phyloP scores from a whole-genome alignment of 2,113 vertebrate species.

The Ptyas mucosa region DNA sequence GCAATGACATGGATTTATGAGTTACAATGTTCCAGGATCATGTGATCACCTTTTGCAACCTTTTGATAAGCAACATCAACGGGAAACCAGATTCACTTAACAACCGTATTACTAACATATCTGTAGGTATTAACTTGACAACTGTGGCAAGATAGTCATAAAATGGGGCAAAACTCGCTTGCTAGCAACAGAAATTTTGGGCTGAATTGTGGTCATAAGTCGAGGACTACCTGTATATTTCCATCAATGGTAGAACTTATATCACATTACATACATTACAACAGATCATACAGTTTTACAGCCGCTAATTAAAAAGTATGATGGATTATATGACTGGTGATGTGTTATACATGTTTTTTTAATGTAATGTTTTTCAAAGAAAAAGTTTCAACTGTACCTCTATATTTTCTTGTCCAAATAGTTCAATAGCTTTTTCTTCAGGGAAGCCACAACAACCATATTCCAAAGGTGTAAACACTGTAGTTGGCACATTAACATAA shows the following conservation, averaged over 20 bases:
- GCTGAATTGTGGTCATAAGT: too few relatives aligned
- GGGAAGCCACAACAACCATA: constrained; percentile 90
- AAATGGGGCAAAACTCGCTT: too few relatives aligned
- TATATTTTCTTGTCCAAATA: constrained; percentile 79
- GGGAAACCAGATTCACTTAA: too few relatives aligned
- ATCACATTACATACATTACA: not conserved
- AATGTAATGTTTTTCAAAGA: not conserved
- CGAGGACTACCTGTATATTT: too few relatives aligned
- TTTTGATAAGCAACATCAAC: too few relatives aligned
- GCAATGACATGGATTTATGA: too few relatives aligned
- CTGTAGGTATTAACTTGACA: too few relatives aligned
- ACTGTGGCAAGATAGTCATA: too few relatives aligned
- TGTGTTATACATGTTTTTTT: not conserved
- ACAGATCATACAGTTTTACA: not conserved
- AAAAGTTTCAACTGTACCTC: constrained; percentile 70
- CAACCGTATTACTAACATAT: too few relatives aligned
- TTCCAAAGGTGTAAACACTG: constrained; percentile 94
- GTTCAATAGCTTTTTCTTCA: constrained; percentile 82
- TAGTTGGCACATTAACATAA: constrained; percentile 90
- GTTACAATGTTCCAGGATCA: too few relatives aligned
- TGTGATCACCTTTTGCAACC: too few relatives aligned
- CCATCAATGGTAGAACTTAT: not conserved
- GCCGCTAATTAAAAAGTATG: not conserved
- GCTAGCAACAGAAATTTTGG: too few relatives aligned
- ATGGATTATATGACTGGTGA: not conserved